Percentiles rank a stretch among this genome's conserved stretches.
phyloP scores from a whole-genome alignment of 2,113 vertebrate genomes.

The Protobothrops flavoviridis region DNA sequence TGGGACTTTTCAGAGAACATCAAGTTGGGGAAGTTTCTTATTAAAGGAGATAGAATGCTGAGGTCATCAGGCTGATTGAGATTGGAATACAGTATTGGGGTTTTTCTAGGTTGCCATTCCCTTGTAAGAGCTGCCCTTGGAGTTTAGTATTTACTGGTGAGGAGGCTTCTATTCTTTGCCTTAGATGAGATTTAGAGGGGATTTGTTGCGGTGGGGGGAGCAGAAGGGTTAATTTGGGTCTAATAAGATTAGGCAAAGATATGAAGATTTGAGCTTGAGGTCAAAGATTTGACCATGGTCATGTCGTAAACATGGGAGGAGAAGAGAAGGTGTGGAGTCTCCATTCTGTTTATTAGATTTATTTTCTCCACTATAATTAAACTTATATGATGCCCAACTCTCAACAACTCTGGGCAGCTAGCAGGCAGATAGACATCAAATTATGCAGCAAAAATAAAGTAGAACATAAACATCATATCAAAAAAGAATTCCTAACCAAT shows the following conservation, averaged over 20 bases:
- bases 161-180: background rate
- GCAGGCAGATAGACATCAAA: conserved; percentile 27
- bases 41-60: background rate
- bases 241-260: background rate
- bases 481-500: conserved; percentile 33
- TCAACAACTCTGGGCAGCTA: background rate
- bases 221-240: background rate
- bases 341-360: background rate
- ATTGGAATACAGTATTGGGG: background rate
- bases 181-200: background rate
- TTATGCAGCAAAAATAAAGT: background rate
- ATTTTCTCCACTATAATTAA: background rate
- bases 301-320: background rate
- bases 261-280: background rate
- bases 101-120: background rate
- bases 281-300: background rate
- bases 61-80: background rate
- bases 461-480: conserved; percentile 3
- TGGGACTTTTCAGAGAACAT: background rate
- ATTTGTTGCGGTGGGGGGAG: background rate
- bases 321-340: background rate
- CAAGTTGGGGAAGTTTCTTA: background rate
- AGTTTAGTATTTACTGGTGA: background rate
- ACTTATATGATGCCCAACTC: background rate
- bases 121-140: background rate